Evolutionary conservation across 2,797 vertebrate species (phyloP), one percentile per base, ranked within the genome.

Genomic region (Rhadinocentrus ornatus): DNA sequence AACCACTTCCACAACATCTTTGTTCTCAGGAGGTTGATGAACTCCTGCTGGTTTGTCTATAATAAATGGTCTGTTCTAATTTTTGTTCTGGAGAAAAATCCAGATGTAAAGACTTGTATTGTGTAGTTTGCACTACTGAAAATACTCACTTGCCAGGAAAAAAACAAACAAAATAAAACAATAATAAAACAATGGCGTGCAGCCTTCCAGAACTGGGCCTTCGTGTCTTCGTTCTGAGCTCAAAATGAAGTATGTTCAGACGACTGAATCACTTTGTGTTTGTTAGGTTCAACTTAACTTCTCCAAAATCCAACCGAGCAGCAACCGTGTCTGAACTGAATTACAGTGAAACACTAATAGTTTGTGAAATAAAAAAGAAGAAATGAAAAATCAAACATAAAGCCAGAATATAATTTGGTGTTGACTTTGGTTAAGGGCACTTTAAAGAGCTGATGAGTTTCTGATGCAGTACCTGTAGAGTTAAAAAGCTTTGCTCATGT

Each of bases 201-300:
- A 74, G 53, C 48, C 29, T 73, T 54, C n/a, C 22, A 2, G 44
- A 72, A 74, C 12, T 31, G 55, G 55, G 66, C 71, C 64, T 41
- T 27, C 9, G 13, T 80, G 73, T 69, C 77, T 83, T 81, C 75
- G 77, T 71, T 81, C 68, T 70, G 56, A 77, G 69, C 68, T 75
- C 46, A 35, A 53, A 46, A 66, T 68, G 68, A 66, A 52, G 27
- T 15, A 54, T 27, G n/a, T 52, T 61, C 39, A 56, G 68, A 81
- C 55, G 13, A 48, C 64, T 16, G 59, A 69, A 69, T 74, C 15
- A 54, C 39, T 78, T 57, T 12, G 20, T 31, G 48, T 80, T 66
- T 73, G 48, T 61, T 18, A 1, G n/a, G 29, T 44, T 62, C 48
- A 3, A 6, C 27, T 15, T 4, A 7, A 72, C 59, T 27, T 29